phyloP scores from a whole-genome alignment of 2,797 vertebrate species.

The Enteromius anoplus region DNA sequence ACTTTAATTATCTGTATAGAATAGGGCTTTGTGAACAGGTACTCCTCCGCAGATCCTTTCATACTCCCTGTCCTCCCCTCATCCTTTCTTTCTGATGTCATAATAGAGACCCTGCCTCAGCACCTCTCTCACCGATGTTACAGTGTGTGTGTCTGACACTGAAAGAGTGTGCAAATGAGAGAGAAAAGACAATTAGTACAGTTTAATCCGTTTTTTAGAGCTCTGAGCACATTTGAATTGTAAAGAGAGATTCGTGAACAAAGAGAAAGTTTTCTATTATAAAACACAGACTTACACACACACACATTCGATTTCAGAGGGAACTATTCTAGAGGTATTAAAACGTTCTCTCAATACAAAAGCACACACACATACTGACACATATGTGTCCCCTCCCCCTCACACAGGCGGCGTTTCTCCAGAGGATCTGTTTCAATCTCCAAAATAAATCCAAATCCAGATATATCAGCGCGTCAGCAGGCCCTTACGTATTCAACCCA shows the following conservation, averaged over 20 bases:
- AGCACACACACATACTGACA: slow-evolving; percentile 28
- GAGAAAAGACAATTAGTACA: slow-evolving; percentile 46
- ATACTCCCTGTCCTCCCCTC: slow-evolving; percentile 67
- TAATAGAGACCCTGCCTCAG: slow-evolving; percentile 67
- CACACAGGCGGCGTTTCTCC: slow-evolving; percentile 52
- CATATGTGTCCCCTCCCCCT: slow-evolving; percentile 34
- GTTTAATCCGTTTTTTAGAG: slow-evolving; percentile 42
- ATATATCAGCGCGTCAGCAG: slow-evolving; percentile 57
- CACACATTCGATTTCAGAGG: slow-evolving; percentile 20
- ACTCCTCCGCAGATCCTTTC: slow-evolving; percentile 68
- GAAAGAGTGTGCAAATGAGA: slow-evolving; percentile 45
- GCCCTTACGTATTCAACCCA: slow-evolving; percentile 57
- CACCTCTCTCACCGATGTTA: slow-evolving; percentile 53
- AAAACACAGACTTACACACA: slow-evolving; percentile 46
- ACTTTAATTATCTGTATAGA: slow-evolving; percentile 79
- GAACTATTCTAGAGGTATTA: slow-evolving; percentile 23
- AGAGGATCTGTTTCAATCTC: slow-evolving; percentile 58
- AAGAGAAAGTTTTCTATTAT: slow-evolving; percentile 49
- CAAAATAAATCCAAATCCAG: slow-evolving; percentile 61
- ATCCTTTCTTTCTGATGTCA: slow-evolving; percentile 77
- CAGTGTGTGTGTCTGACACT: slow-evolving; percentile 29
- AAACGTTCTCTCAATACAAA: slow-evolving; percentile 29
- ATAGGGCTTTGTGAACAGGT: slow-evolving; percentile 76
- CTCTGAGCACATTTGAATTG: slow-evolving; percentile 42
- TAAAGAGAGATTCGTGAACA: slow-evolving; percentile 52